Percentiles rank a stretch among this genome's conserved stretches.
These are phyloP conservation scores for Pandemis corylana DNA, from an alignment of 2,888 invertebrate species.

Conservation along the genomic window DNA sequence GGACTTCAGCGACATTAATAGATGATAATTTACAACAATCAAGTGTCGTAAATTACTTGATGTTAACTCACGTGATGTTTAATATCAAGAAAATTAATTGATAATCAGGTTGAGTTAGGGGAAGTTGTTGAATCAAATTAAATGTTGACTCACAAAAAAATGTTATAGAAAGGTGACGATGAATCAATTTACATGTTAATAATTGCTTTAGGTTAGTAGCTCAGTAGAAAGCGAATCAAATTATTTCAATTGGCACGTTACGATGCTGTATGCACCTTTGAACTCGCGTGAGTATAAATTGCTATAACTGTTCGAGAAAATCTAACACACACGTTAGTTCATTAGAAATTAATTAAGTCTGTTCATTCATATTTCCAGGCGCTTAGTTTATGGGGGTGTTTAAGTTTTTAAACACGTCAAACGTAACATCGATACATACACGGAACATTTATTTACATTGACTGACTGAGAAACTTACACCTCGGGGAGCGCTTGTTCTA, in stretches of 20 bases:
- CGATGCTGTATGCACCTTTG: slow-evolving; percentile 34
- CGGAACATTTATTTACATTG: slow-evolving; percentile 34
- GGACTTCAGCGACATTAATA: not conserved
- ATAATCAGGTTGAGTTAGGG: not conserved
- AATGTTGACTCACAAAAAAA: not conserved
- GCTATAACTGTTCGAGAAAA: slow-evolving; percentile 38
- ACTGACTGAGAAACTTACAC: slow-evolving; percentile 52
- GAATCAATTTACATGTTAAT: slow-evolving; percentile 21
- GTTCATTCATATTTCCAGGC: not conserved
- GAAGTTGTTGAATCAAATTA: not conserved
- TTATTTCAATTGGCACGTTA: slow-evolving; percentile 40
- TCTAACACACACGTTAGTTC: slow-evolving; percentile 33
- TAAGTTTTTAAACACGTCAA: not conserved
- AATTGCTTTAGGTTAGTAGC: slow-evolving; percentile 26
- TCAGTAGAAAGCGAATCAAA: slow-evolving; percentile 33
- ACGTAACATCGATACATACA: slow-evolving; percentile 5
- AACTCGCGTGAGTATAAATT: slow-evolving; percentile 36
- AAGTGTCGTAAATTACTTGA: not conserved
- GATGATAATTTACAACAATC: not conserved
- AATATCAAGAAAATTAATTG: not conserved
- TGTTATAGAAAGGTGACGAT: not conserved
- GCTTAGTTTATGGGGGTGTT: not conserved
- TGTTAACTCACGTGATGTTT: not conserved
- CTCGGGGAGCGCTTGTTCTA: slow-evolving; percentile 52
- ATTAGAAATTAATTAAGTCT: slow-evolving; percentile 36